Base-by-base conservation (phyloP, 53 echinoderm and acorn worm species). In the Arbacia lixula region DNA sequence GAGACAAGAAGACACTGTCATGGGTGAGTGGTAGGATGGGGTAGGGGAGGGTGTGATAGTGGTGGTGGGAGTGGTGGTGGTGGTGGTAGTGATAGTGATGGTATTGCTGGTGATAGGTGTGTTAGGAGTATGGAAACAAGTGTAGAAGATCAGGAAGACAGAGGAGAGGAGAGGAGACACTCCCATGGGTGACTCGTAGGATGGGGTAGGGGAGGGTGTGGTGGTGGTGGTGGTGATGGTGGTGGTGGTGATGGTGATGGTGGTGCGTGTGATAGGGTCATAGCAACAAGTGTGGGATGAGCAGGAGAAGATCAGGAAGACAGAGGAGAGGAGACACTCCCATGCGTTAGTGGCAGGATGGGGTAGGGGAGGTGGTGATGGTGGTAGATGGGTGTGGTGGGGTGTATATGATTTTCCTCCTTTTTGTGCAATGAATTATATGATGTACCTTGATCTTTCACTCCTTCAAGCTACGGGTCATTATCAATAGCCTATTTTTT, bases 251-350 rank as follows among this genome's bases (percentile, higher is more conserved):
- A 73, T 3, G 87, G 83, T 34, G 33, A 30, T n/a, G 39, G 60
- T 25, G 80, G 60, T 2, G 33, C 6, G 6, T 8, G 20, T 60
- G 20, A n/a, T 60, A 21, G 10, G 8, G 21, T 68, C 93, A 1
- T 93, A 83, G 26, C 87, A 76, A 57, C 94, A 98, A 53, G 90
- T 89, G 43, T 92, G n/a, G n/a, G n/a, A n/a, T n/a, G n/a, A n/a
- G n/a, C n/a, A n/a, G n/a, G n/a, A 93, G 53, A 92, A 87, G 30
- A 40, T 98, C 32, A 60, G 81, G 36, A 63, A 88, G 25, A 87
- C 76, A 10, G 87, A 89, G 60, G 43, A 60, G 28, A 79, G 68
- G 33, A 85, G 85, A 71, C 54, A 67, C 39, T 66, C 68, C 51
- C 77, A 87, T 31, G 67, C 67, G 87, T 87, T 40, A 16, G 57